Evolutionary conservation across 1,140 invertebrate genomes (phyloP).

Genomic region (Charaxes varanes): DNA sequence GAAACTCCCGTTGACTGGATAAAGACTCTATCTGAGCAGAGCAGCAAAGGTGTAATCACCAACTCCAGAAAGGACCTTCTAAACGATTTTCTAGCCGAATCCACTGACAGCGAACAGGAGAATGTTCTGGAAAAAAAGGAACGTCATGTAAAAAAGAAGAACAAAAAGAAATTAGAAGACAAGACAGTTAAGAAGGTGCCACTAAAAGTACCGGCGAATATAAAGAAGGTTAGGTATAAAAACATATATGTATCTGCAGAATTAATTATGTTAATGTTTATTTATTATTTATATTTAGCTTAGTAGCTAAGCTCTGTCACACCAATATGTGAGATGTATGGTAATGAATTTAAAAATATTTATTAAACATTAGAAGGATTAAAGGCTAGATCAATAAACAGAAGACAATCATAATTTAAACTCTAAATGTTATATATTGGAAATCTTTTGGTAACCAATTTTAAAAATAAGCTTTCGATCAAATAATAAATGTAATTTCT

Average conservation of each 20-base stretch:
- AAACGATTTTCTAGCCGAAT: constrained; percentile 32
- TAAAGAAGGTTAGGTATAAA: constrained; percentile 69
- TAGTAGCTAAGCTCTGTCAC: too few species aligned
- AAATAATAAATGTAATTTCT: too few species aligned
- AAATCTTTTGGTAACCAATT: too few species aligned
- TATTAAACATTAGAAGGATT: too few species aligned
- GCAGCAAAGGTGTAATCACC: constrained; percentile 42
- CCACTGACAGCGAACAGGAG: constrained; percentile 45
- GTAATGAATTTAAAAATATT: too few species aligned
- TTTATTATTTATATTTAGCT: constrained; percentile 1
- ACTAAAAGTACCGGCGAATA: constrained; percentile 47
- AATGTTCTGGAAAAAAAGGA: constrained; percentile 24
- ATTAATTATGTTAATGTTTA: neutral
- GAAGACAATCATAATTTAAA: too few species aligned
- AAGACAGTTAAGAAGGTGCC: constrained; percentile 32
- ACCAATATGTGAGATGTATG: too few species aligned
- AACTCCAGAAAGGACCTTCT: constrained; percentile 57
- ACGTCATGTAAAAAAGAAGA: constrained; percentile 25
- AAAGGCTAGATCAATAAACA: too few species aligned
- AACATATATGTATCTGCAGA: too few species aligned
- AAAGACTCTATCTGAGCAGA: constrained; percentile 55
- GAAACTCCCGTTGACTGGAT: constrained; percentile 60
- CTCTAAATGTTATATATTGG: too few species aligned
- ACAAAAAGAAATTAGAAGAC: constrained; percentile 34
- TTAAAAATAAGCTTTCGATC: too few species aligned